Evolutionary conservation across 2,888 invertebrate genomes (phyloP).

Genomic region (Spodoptera exigua): DNA sequence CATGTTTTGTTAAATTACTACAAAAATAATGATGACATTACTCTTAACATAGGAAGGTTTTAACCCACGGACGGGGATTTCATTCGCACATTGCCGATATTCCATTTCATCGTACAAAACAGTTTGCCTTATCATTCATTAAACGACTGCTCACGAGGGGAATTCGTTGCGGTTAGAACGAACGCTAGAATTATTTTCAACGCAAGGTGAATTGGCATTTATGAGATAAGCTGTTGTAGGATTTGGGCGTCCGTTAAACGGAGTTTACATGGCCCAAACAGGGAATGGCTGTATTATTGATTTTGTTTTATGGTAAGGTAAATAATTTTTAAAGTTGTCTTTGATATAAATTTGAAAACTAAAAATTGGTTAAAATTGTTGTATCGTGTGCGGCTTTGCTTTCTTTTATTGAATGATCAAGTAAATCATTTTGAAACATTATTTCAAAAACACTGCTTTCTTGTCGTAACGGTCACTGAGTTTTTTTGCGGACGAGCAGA

Average conservation of each 20-base stretch:
- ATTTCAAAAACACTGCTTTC: too few relatives aligned
- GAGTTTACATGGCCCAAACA: too few relatives aligned
- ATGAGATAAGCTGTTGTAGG: slow-evolving; percentile 21
- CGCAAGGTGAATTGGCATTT: slow-evolving; percentile 26
- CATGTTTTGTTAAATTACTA: slow-evolving; percentile 24
- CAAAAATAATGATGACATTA: slow-evolving; percentile 2
- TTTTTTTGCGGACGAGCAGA: too few relatives aligned
- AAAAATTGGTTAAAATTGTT: too few relatives aligned
- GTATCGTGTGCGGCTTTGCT: too few relatives aligned
- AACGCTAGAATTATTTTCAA: slow-evolving; percentile 29
- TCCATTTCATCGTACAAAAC: slow-evolving; percentile 25
- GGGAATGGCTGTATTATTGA: too few relatives aligned
- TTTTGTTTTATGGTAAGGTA: too few relatives aligned
- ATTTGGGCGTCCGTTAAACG: slow-evolving; percentile 8
- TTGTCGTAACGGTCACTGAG: too few relatives aligned
- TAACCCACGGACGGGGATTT: slow-evolving; percentile 4
- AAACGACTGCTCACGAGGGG: slow-evolving; percentile 21
- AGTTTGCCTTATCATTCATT: slow-evolving; percentile 43
- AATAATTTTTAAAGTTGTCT: too few relatives aligned
- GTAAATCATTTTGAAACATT: too few relatives aligned
- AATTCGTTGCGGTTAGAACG: slow-evolving; percentile 19
- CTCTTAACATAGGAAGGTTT: not conserved
- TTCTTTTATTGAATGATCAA: too few relatives aligned
- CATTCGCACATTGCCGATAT: slow-evolving; percentile 24
- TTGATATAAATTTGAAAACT: too few relatives aligned